Conservation (phyloP, 2,797 vertebrate species). For the Naso thynnoides region DNA sequence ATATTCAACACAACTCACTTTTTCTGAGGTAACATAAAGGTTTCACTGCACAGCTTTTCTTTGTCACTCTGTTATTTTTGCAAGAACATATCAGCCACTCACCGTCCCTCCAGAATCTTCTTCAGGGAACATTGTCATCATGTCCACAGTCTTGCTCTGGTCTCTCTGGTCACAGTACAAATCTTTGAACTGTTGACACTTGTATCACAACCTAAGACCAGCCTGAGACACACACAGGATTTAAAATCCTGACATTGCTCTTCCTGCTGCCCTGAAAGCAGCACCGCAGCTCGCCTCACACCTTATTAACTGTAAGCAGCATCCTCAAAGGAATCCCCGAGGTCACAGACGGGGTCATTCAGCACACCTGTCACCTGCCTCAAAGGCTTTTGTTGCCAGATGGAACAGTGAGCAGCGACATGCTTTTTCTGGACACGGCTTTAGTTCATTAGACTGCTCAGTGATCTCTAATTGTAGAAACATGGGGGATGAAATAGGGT, state of each 20-base stretch:
- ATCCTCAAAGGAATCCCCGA: conserved; percentile 42
- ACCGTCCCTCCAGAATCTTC: neutral
- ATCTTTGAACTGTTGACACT: conserved; percentile 49
- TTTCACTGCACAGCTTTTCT: conserved; percentile 1
- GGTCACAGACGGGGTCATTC: conserved; percentile 62
- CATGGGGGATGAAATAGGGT: too few species aligned
- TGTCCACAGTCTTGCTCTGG: conserved; percentile 16
- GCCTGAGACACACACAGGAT: conserved; percentile 20
- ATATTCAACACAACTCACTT: neutral
- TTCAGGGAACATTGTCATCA: conserved; percentile 43
- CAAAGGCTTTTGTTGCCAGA: conserved; percentile 51
- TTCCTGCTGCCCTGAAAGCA: conserved; percentile 49
- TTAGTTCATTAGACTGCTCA: conserved; percentile 5
- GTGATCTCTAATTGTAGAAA: neutral
- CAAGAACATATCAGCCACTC: conserved; percentile 33
- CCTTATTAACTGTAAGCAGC: conserved; percentile 63
- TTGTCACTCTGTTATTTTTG: conserved; percentile 22
- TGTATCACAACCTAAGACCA: conserved; percentile 33
- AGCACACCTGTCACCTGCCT: conserved; percentile 66
- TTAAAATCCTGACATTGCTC: conserved; percentile 41
- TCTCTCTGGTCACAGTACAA: conserved; percentile 33
- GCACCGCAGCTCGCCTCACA: conserved; percentile 34
- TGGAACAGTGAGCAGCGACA: conserved; percentile 26
- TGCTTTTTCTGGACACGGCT: neutral
- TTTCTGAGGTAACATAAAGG: neutral